Evolutionary conservation across 2,888 invertebrate genomes (phyloP).

Genomic region (Allygus modestus): DNA sequence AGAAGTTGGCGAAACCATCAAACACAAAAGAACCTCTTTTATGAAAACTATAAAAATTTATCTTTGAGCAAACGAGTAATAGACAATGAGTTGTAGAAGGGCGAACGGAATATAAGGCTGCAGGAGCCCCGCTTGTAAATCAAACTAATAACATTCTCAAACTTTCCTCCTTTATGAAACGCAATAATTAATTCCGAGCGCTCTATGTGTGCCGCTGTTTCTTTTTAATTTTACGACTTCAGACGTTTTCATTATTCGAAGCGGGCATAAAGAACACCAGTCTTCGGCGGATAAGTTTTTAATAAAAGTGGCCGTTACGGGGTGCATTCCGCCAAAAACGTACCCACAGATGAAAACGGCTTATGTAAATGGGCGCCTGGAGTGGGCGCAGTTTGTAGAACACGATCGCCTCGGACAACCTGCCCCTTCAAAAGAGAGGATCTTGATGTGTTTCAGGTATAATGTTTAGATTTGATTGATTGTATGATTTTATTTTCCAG

Average conservation of each 20-base stretch:
- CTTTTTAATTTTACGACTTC: slow-evolving; percentile 58
- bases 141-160: slow-evolving; percentile 55
- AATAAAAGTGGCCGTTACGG: slow-evolving; percentile 62
- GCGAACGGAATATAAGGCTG: slow-evolving; percentile 5
- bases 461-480: too few relatives aligned
- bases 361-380: slow-evolving; percentile 30
- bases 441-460: too few relatives aligned
- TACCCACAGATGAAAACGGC: background rate
- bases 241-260: slow-evolving; percentile 57
- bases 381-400: slow-evolving; percentile 43
- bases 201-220: slow-evolving; percentile 52
- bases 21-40: slow-evolving; percentile 34
- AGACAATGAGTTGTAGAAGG: slow-evolving; percentile 43
- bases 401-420: slow-evolving; percentile 17
- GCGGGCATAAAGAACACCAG: slow-evolving; percentile 59
- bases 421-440: background rate
- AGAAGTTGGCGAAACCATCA: background rate
- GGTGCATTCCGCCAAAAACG: slow-evolving; percentile 41
- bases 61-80: slow-evolving; percentile 24
- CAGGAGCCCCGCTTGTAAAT: slow-evolving; percentile 34
- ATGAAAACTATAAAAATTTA: slow-evolving; percentile 34
- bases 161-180: slow-evolving; percentile 51
- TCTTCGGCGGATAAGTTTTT: slow-evolving; percentile 59
- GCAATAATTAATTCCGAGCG: slow-evolving; percentile 50
- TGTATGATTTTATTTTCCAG: too few relatives aligned